These are phyloP conservation scores for Polydrusus pterygomalis DNA, from an alignment of 2,888 invertebrate genomes.

Conservation along the genomic window DNA sequence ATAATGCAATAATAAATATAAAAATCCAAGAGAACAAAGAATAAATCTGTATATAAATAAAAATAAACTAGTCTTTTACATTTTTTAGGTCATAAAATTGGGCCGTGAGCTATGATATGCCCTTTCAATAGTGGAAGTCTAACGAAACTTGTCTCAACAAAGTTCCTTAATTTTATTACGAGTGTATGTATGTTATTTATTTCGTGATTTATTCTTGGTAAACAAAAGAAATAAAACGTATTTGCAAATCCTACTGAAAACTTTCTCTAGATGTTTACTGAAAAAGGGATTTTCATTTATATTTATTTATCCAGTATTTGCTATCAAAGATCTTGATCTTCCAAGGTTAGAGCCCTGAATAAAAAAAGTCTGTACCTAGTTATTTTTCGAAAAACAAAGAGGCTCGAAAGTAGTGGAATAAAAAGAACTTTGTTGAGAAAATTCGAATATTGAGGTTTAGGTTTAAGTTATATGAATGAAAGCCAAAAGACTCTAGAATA, in stretches of 20 bases:
- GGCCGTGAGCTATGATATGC: too few species aligned
- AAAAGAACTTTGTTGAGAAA: neutral
- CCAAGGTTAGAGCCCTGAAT: neutral
- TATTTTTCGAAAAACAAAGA: neutral
- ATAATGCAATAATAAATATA: too few species aligned
- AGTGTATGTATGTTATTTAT: neutral
- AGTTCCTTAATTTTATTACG: too few species aligned
- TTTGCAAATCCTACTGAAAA: neutral
- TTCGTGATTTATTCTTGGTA: neutral
- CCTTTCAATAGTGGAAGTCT: too few species aligned
- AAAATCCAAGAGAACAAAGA: too few species aligned
- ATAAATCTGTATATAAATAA: too few species aligned
- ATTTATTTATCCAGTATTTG: neutral
- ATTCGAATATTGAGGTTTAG: neutral
- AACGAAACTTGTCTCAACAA: too few species aligned
- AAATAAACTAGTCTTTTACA: too few species aligned
- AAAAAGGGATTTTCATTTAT: conserved; percentile 5
- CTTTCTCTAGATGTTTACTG: neutral
- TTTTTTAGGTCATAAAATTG: too few species aligned
- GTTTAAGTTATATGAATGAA: too few species aligned
- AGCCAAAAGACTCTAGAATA: too few species aligned
- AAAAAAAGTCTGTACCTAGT: neutral
- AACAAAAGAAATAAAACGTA: neutral
- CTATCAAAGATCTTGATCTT: neutral
- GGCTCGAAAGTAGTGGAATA: neutral